Base-by-base conservation (phyloP, 2,888 invertebrate genomes). In the Epinotia nisella region DNA sequence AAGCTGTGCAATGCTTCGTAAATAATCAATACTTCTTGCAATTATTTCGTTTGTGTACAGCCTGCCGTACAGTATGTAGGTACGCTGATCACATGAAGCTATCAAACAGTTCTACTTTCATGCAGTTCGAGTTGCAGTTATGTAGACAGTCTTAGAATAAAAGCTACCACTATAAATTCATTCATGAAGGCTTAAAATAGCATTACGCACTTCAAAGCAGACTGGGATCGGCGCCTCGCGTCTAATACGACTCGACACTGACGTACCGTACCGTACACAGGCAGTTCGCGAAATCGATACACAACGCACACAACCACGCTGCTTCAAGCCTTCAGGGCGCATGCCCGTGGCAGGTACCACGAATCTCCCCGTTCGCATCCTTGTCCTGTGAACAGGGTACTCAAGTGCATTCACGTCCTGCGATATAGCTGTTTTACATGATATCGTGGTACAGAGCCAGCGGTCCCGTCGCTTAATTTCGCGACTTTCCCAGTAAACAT, bases 221-320 rank as follows among this genome's bases (percentile, higher is more conserved):
- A 76, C 78, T 78, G 71, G 68, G 65, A 61, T 74, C 71, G 81
- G 82, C 81, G 79, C 79, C 81, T 81, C 82, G 84, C 81, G 79
- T 85, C 85, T 85, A 80, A 82, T 79, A 56, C 55, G 56, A 80
- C 82, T 84, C 85, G 83, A 87, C 86, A 89, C 90, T 90, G 90
- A 91, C 91, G 88, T 92, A n/a, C n/a, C n/a, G n/a, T n/a, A n/a
- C n/a, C n/a, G n/a, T n/a, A 90, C 89, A 91, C 89, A 69, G 58
- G 73, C 73, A 89, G 81, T 79, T 83, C 80, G 83, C 79, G 80
- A 78, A 91, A 93, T 93, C 93, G 87, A 93, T 93, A 93, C 82
- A 82, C 83, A 80, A 90, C 92, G 78, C 93, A 91, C 93, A 92
- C 92, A 88, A 76, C 80, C 83, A 84, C 76, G 78, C 76, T 68